Base-by-base conservation (phyloP, 2,113 vertebrate species). In the Polypterus senegalus region DNA sequence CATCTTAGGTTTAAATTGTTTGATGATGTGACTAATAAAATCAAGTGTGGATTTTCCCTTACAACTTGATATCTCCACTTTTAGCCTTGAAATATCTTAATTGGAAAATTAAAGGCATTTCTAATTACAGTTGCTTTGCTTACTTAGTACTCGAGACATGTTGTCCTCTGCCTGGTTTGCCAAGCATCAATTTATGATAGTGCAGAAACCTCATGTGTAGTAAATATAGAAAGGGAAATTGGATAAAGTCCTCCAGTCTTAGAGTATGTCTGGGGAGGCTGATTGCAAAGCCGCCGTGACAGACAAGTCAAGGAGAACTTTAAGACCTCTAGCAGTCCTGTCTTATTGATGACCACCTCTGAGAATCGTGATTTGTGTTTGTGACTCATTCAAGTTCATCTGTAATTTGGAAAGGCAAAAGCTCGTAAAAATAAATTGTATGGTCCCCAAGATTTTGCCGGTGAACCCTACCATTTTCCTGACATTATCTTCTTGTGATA, bases 231-330 rank as follows among this genome's bases (percentile, higher is more conserved):
- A 45, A 58, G 56, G 56, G 56, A 58, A 58, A 45, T 45, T 58
- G 56, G 51, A 58, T 5, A 58, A 45, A 4, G 27, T 58, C 56
- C 56, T 58, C 56, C 11, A 43, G 27, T 3, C 27, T 45, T 8
- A 44, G 56, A 58, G 5, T 7, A 27, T 58, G 56, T 6, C 56
- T 45, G 43, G 9, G 56, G 43, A 8, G 43, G n/a, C 43, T 45
- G 56, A 58, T 58, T 43, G 56, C 27, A 45, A 9, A 58, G 56
- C 27, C 6, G 56, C 9, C 7, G 7, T 45, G 56, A 58, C 56
- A 58, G 56, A 43, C 51, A 58, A 58, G 56, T 58, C 27, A 45
- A 58, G 56, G 56, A 45, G 56, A 58, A 43, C 43, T 27, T 58
- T 45, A 45, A 4, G 2, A 45, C 43, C 56, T 45, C 3, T 5